Conservation (phyloP, 2,888 invertebrate genomes). For the Scaptomyza cyrtandrae region DNA sequence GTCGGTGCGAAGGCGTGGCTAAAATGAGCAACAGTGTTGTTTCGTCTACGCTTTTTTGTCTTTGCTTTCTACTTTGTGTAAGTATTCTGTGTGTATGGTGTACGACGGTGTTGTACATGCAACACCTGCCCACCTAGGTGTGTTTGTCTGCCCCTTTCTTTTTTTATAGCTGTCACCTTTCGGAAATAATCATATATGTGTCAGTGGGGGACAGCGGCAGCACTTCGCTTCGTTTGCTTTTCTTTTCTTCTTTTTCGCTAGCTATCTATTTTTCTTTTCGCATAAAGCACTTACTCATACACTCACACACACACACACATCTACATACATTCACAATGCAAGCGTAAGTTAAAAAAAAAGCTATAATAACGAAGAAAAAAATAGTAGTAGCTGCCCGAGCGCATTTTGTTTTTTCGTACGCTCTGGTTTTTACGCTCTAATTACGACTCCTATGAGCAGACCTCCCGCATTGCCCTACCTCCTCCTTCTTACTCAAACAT, state of each 20-base stretch:
- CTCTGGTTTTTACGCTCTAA: conserved; percentile 84
- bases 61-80: conserved; percentile 62
- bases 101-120: conserved; percentile 1
- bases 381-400: conserved; percentile 76
- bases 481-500: conserved; percentile 10
- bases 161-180: conserved; percentile 80
- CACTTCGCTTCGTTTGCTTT: conserved; percentile 78
- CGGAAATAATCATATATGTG: conserved; percentile 81
- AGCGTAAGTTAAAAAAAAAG: conserved; percentile 35
- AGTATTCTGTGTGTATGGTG: conserved; percentile 11
- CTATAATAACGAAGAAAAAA: conserved; percentile 46
- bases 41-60: conserved; percentile 51
- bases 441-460: conserved; percentile 76
- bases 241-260: conserved; percentile 75
- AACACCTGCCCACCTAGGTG: conserved; percentile 2
- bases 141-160: conserved; percentile 51
- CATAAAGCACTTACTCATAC: conserved; percentile 69
- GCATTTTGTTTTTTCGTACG: conserved; percentile 79
- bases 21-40: conserved; percentile 77
- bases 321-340: conserved; percentile 40
- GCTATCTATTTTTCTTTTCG: conserved; percentile 77
- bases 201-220: conserved; percentile 64
- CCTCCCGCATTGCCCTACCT: background rate
- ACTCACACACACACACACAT: conserved; percentile 18
- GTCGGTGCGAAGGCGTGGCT: conserved; percentile 32